These are phyloP conservation scores for Ornithoptera priamus DNA, from an alignment of 2,888 invertebrate species.

Conservation along the genomic window DNA sequence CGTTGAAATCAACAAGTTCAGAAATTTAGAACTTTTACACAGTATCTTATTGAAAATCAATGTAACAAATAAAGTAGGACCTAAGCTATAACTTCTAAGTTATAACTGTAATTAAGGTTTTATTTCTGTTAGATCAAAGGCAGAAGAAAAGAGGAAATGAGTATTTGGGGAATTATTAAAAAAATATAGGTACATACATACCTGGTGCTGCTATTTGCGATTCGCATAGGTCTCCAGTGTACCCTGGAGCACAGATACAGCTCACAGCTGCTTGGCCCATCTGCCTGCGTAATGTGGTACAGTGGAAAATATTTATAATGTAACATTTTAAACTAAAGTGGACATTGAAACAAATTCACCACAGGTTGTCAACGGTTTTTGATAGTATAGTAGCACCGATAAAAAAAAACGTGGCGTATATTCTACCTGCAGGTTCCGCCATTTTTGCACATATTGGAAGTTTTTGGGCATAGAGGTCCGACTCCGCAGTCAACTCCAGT, in stretches of 20 bases:
- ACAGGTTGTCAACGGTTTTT: too few species aligned
- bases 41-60: too few species aligned
- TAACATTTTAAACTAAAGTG: too few species aligned
- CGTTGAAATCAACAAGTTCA: too few species aligned
- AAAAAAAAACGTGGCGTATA: not conserved
- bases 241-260: constrained; percentile 84
- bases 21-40: too few species aligned
- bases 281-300: constrained; percentile 76
- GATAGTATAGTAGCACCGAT: too few species aligned
- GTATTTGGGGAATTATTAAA: not conserved
- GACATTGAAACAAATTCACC: too few species aligned
- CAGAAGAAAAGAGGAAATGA: not conserved
- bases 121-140: too few species aligned
- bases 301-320: not conserved
- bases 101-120: too few species aligned
- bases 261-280: constrained; percentile 87
- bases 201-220: constrained; percentile 77
- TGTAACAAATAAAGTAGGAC: too few species aligned
- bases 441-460: constrained; percentile 85
- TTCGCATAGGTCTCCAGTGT: constrained; percentile 86
- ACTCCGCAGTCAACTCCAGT: constrained; percentile 88
- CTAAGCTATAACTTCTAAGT: too few species aligned
- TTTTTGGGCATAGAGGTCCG: constrained; percentile 86
- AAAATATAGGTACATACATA: constrained; percentile 36
- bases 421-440: constrained; percentile 92